A percentile compares a stretch with the other conserved stretches of the same genome.
Evolutionary conservation across 2,113 vertebrate species (phyloP).

Genomic region (Pitta sordida): DNA sequence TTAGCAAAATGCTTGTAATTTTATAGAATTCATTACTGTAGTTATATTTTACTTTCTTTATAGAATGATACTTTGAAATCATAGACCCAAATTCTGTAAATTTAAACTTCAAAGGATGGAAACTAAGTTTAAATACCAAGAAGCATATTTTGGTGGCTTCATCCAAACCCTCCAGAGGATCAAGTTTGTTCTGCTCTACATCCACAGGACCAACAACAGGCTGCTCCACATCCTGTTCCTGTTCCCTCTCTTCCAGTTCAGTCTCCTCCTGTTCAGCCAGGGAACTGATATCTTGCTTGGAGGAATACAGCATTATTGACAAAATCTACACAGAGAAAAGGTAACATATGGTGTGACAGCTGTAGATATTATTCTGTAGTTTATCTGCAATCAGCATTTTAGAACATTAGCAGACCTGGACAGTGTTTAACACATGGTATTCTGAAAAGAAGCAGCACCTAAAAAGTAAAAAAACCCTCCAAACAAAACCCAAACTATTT

Average conservation of each 20-base stretch:
- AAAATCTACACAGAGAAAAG: conserved; percentile 74
- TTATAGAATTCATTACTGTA: background rate
- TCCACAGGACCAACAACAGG: conserved; percentile 76
- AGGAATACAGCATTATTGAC: conserved; percentile 96
- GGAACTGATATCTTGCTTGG: conserved; percentile 88
- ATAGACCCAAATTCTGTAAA: background rate
- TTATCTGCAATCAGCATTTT: background rate
- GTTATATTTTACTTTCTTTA: background rate
- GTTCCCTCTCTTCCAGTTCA: conserved; percentile 75
- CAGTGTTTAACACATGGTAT: background rate
- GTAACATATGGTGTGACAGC: background rate
- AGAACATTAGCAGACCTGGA: background rate
- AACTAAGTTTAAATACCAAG: conserved; percentile 76
- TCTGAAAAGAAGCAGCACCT: background rate
- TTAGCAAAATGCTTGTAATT: background rate
- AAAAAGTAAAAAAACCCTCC: background rate
- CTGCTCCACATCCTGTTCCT: conserved; percentile 82
- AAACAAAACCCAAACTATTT: background rate
- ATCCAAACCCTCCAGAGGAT: conserved; percentile 91
- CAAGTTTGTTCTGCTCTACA: conserved; percentile 78
- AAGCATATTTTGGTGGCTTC: conserved; percentile 97
- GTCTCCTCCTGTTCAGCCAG: conserved; percentile 79
- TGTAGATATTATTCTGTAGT: background rate
- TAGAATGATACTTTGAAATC: background rate
- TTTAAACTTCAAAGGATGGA: background rate